Evolutionary conservation across 2,113 vertebrate genomes (phyloP), one percentile per base, ranked within the genome.

Genomic region (Riparia riparia): DNA sequence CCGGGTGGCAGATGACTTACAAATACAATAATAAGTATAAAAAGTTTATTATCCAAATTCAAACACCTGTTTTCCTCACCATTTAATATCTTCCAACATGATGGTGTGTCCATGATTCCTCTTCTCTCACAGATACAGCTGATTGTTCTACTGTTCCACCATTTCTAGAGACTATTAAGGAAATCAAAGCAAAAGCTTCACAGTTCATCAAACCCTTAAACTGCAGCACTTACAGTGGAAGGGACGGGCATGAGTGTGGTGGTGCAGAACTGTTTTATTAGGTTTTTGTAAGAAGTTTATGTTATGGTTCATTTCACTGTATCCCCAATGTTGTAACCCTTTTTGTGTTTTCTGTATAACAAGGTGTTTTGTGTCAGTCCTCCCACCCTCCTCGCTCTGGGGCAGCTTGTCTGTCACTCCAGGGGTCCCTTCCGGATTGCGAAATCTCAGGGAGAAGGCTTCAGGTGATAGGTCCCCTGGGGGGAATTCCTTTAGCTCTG

Each of bases 161-260:
- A 82, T 94, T 85, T 69, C 82, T 70, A 34, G 26, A 89, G 14
- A 58, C 12, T 54, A 21, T 85, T 79, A 91, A 82, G 50, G n/a
- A 89, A 84, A 86, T 86, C 64, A 95, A 95, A 95, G 90, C 41
- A 80, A 66, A 79, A 80, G 7, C 37, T 86, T 93, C 21, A 56
- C 17, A 53, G 44, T 89, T 60, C 51, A 79, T 86, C 89, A 82
- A 73, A 56, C 12, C 19, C 65, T 60, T 66, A 72, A 91, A 60
- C 2, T 9, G 58, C 68, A 95, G 71, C 44, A 84, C 57, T 72
- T 85, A 47, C 21, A 58, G 57, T 20, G 39, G 54, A 91, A 89
- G 42, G 16, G 47, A 32, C 0, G 0, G 22, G 14, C 13, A 10
- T 42, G 50, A 78, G 45, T n/a, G n/a, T n/a, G n/a, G n/a, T n/a